Conservation (phyloP, 2,113 vertebrate genomes). For the Monopterus albus region DNA sequence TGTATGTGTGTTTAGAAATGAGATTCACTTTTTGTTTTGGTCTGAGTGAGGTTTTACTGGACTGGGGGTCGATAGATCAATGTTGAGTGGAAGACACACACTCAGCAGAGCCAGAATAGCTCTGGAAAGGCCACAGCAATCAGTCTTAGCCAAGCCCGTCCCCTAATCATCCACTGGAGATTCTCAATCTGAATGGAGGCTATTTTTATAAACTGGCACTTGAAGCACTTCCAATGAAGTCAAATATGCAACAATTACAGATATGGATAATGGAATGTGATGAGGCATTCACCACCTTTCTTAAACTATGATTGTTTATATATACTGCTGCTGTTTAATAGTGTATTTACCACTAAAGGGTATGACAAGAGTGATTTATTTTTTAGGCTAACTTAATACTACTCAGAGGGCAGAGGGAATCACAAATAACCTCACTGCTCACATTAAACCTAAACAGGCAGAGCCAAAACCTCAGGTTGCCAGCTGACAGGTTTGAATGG, state of each 20-base stretch:
- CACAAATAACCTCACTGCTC: slow-evolving; percentile 18
- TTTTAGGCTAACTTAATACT: neutral
- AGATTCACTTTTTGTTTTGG: slow-evolving; percentile 75
- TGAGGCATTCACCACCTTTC: slow-evolving; percentile 16
- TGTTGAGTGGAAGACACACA: slow-evolving; percentile 75
- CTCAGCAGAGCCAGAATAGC: slow-evolving; percentile 79
- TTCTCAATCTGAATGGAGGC: slow-evolving; percentile 60
- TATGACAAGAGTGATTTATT: neutral
- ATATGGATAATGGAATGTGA: slow-evolving; percentile 52
- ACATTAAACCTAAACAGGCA: slow-evolving; percentile 30
- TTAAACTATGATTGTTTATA: neutral
- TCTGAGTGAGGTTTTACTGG: slow-evolving; percentile 73
- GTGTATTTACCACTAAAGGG: neutral
- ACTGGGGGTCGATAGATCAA: slow-evolving; percentile 76
- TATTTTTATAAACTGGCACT: slow-evolving; percentile 57
- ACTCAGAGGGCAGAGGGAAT: slow-evolving; percentile 7
- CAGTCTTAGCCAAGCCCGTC: slow-evolving; percentile 69
- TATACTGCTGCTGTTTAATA: neutral
- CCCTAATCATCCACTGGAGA: slow-evolving; percentile 68
- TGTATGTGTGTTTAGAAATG: slow-evolving; percentile 46
- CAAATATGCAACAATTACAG: slow-evolving; percentile 57
- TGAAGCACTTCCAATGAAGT: slow-evolving; percentile 49
- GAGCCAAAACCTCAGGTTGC: slow-evolving; percentile 32
- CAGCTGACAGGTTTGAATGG: slow-evolving; percentile 13
- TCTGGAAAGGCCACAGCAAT: slow-evolving; percentile 75